Conservation (phyloP, 2,113 vertebrate genomes). For the Microcebus griseorufus region DNA sequence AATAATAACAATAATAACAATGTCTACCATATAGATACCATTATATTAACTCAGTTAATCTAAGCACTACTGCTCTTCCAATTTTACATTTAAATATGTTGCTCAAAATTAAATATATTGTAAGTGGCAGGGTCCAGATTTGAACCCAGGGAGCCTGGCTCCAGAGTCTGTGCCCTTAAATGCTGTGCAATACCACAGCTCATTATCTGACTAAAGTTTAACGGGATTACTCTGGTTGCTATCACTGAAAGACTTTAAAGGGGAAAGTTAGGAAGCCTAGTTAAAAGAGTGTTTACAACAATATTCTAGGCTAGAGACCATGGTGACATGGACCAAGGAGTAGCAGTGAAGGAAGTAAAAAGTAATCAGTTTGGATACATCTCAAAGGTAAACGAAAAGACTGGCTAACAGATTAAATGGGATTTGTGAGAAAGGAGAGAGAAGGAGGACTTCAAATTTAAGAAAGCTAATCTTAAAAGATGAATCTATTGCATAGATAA, state of each 20-base stretch:
- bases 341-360: neutral
- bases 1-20: neutral
- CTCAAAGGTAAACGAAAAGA: neutral
- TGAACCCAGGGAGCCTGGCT: neutral
- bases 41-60: neutral
- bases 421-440: neutral
- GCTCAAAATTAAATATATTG: neutral
- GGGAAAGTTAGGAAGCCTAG: neutral
- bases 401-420: neutral
- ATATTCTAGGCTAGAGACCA: neutral
- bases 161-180: neutral
- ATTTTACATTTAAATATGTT: neutral
- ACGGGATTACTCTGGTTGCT: neutral
- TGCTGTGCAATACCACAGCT: neutral
- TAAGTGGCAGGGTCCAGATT: neutral
- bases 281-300: neutral
- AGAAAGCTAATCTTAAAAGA: neutral
- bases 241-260: neutral
- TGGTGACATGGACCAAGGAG: neutral
- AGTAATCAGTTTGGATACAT: neutral
- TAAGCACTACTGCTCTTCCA: neutral
- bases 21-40: neutral
- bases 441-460: neutral
- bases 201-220: neutral
- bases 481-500: neutral